Percentiles rank a stretch among this genome's conserved stretches.
Conservation (phyloP, 1,140 invertebrate species). For the Sycophila sp. region DNA sequence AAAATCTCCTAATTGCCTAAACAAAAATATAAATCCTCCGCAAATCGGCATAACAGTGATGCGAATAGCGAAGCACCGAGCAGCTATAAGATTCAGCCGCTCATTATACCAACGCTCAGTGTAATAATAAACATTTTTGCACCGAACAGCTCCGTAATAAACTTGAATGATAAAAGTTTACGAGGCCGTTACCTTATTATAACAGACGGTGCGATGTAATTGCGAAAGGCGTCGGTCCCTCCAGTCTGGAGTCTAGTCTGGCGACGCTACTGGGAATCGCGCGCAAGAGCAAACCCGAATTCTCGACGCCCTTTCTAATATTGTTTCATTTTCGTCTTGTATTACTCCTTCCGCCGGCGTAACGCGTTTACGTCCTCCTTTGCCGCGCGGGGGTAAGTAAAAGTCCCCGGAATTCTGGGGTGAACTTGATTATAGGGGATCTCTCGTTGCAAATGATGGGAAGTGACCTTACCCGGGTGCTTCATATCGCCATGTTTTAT, state of each 20-base stretch:
- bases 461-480: not conserved
- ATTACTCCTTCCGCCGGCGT: not conserved
- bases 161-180: conserved; percentile 35
- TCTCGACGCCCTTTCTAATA: not conserved
- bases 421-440: no score
- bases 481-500: no score
- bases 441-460: not conserved
- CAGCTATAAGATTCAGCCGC: no score
- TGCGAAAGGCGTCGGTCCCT: not conserved
- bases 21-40: not conserved
- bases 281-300: no score
- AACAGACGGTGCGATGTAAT: conserved; percentile 32
- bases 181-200: conserved; percentile 38
- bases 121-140: no score
- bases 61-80: no score
- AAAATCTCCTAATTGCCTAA: not conserved
- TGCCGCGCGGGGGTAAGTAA: no score
- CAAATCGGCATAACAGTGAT: no score
- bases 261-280: not conserved
- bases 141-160: conserved; percentile 15
- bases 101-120: no score
- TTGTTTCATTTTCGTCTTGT: conserved; percentile 15
- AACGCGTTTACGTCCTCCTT: not conserved
- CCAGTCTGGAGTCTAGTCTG: no score
- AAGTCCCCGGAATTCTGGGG: no score